Evolutionary conservation across 1,140 invertebrate genomes (phyloP), one percentile per base, ranked within the genome.

Genomic region (Diorhabda sublineata): DNA sequence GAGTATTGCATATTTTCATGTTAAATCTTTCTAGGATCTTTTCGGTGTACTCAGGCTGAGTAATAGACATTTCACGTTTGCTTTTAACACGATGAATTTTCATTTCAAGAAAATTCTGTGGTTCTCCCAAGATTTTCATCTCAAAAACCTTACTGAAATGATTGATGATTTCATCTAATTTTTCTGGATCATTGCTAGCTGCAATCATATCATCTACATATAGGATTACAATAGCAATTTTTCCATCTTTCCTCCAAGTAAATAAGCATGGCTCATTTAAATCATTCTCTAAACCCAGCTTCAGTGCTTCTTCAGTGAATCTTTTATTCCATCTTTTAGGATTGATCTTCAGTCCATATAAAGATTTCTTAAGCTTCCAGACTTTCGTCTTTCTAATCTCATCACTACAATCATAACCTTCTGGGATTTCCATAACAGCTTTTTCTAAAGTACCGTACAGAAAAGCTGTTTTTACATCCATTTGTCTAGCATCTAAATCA

Each of bases 261-360:
- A 60, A 60, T 41, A 60, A 41, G 26, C 58, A 60, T n/a, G 58
- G 58, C 58, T 60, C 8, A 41, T 60, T 60, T 8, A 60, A 8
- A 41, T 60, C 58, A n/a, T 60, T 60, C 58, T 60, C 58, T n/a
- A 71, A 71, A n/a, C 67, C 58, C 9, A n/a, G 59, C 58, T 58
- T 58, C 42, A 60, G 75, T 65, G 70, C 9, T 42, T 64, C 58
- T 58, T 58, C 42, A 60, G 75, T 65, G 70, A 81, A 81, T 58
- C 74, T 76, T 67, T 75, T 69, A 69, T 78, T 77, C 78, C 77
- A 83, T 9, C 61, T 75, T 61, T 72, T 72, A 57, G 75, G 78
- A 66, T 70, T 67, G 73, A 75, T 77, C 69, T 71, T 73, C 0
- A 78, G 69, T 8, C 75, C 78, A 64, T 78, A 81, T 9, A 81